Evolutionary conservation across 2,888 invertebrate genomes (phyloP), one percentile per base, ranked within the genome.

Genomic region (Celastrina argiolus): DNA sequence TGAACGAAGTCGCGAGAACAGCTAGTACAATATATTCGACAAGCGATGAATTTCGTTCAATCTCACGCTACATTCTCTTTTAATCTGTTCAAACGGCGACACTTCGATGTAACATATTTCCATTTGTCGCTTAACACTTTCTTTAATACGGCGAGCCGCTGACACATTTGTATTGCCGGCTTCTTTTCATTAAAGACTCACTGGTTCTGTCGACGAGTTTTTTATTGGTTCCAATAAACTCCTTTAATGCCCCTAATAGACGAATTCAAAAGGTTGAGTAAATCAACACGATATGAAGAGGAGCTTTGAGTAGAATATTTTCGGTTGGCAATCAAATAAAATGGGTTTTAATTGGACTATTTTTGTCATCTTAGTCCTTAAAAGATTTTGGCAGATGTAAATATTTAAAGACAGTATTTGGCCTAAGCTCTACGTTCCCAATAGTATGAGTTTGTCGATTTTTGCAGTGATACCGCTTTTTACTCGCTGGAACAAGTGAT

Each of bases 51-150:
- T 85, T 84, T 85, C 79, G 80, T 87, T 84, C 87, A 87, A 88
- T 89, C 83, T 87, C 84, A 87, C 84, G 85, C 82, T 84, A 85
- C 85, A 87, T 85, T 87, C 83, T 85, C 84, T 86, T 87, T 86
- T 87, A 88, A 88, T 87, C 85, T 85, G 75, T 85, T 82, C 81
- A 83, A 86, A 84, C 82, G 85, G 82, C 84, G 87, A 85, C 85
- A 85, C 85, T 88, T 88, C 85, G 87, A 83, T 86, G 85, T 78
- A 81, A 80, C 80, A 82, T 81, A 83, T 83, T 85, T 84, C 83
- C 77, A 81, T 86, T 85, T 82, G 81, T 81, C 80, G 76, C 78
- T 72, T 75, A 80, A 83, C 83, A 76, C 77, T 79, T 82, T 81
- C 79, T 82, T 78, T 75, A 73, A 76, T 75, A 76, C 59, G 73